Evolutionary conservation across 1,140 invertebrate species (phyloP), one percentile per base, ranked within the genome.

Genomic region (Aphaenogaster floridana): DNA sequence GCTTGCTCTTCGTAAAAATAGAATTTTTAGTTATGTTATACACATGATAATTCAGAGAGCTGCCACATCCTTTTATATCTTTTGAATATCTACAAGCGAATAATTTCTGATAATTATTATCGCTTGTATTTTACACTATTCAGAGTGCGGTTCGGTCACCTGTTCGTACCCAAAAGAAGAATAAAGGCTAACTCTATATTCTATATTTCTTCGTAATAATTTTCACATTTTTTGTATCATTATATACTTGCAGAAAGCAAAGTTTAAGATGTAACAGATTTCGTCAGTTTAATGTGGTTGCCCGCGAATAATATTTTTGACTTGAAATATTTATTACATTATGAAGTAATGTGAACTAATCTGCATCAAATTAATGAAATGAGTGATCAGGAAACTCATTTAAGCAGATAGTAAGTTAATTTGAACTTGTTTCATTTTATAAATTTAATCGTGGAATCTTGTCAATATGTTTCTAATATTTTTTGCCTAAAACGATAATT

Each of bases 321-420:
- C 42, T 69, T 50, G 48, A 28, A 69, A 69, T 50, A 50, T 50
- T 15, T 69, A 42, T 15, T 15, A 11, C 13, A 28, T 13, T 28
- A 34, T 15, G n/a, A 48, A 48, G 28, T 48, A 69, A 15, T 50
- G 15, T 15, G n/a, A 48, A 48, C 28, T 48, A 50, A 15, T 50
- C 11, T 48, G 77, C 66, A 71, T 77, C 28, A 52, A 28, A n/a
- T 68, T 36, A 69, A 28, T 78, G n/a, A 63, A 42, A 45, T 21
- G 36, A 3, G 2, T 21, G 17, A 63, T 48, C 11, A 9, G 45
- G 5, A 42, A 59, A 59, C n/a, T 34, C 15, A 15, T 28, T 78
- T 81, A n/a, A 63, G 6, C 39, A 59, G 2, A 45, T 34, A 45
- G 5, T 39, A 28, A 54, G 8, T 13, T 39, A 45, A 71, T 71